Conservation (phyloP, 2,113 vertebrate genomes). For the Daphoenositta chrysoptera region DNA sequence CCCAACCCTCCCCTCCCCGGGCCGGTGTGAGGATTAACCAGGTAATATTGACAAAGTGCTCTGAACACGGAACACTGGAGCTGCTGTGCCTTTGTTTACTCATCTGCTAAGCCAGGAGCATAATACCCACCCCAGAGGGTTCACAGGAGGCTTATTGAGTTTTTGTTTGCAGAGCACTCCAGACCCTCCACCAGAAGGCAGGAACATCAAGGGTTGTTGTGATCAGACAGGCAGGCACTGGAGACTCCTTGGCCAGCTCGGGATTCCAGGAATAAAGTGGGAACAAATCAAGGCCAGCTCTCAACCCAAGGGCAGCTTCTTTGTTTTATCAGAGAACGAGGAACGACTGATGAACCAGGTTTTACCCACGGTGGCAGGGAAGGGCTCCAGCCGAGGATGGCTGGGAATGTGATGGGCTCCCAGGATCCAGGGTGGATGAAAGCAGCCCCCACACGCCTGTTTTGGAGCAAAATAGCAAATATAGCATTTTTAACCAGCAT, state of each 20-base stretch:
- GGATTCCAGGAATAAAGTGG: not conserved
- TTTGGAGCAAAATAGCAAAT: not conserved
- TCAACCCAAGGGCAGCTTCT: not conserved
- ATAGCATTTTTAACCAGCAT: not conserved
- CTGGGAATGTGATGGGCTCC: not conserved
- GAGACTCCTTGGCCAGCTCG: not conserved
- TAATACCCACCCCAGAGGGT: not conserved
- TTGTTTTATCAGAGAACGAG: not conserved
- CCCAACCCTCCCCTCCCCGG: not conserved
- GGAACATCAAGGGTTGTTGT: not conserved
- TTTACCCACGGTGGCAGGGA: too few relatives aligned
- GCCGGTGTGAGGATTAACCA: not conserved
- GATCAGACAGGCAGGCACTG: not conserved
- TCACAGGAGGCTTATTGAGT: not conserved
- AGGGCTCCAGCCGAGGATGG: not conserved
- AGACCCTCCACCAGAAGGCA: not conserved
- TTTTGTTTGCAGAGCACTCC: conserved; percentile 40
- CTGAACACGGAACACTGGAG: not conserved
- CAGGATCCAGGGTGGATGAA: not conserved
- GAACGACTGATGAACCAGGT: not conserved
- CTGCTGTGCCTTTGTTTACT: conserved; percentile 23
- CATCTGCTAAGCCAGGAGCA: conserved; percentile 5
- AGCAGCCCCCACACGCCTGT: fast-evolving
- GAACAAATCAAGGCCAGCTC: not conserved
- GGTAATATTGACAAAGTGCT: not conserved